Base-by-base conservation (phyloP, 2,113 vertebrate genomes). In the Abramis brama region DNA sequence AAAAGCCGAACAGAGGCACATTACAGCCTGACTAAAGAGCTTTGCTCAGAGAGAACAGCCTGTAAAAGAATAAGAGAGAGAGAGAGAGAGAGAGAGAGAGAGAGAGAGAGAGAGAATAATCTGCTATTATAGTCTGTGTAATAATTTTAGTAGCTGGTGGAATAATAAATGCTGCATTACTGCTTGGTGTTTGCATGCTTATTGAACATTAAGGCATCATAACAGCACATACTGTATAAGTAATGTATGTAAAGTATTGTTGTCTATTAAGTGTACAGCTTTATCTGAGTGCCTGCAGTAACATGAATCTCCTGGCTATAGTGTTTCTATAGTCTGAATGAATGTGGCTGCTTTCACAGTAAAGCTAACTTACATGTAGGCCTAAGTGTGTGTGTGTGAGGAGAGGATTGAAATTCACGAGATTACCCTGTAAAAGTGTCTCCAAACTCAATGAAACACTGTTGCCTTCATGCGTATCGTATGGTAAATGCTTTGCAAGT, bases 61-160 rank as follows among this genome's bases (percentile, higher is more conserved):
- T 45, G 57, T 79, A 45, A 85, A 78, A 88, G 47, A 19, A 87
- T 47, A 77, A 80, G 17, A 39, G 62, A 78, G 64, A 36, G n/a
- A 45, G 13, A 77, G 79, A 50, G 36, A 68, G 36, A 36, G 5
- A 36, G 33, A 5, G 3, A 4, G 33, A 36, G 4, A 77, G 50
- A 80, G 17, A 39, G 62, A 78, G 64, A 36, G n/a, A 47, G 21
- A 77, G 79, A 52, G 36, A 68, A 6, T 52, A 78, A 75, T 81
- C 52, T 62, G 50, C 66, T 76, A 64, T 86, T 76, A 81, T 84
- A 86, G 21, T 86, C 57, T 77, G 59, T 70, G 52, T 87, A 87
- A 85, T 70, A 64, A 13, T 84, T 87, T 89, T 80, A 89, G 64
- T 79, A 89, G 64, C 86, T 47, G 64, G 57, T 7, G 11, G 75